Evolutionary conservation across 2,113 vertebrate genomes (phyloP).

Genomic region (Chinchilla lanigera): DNA sequence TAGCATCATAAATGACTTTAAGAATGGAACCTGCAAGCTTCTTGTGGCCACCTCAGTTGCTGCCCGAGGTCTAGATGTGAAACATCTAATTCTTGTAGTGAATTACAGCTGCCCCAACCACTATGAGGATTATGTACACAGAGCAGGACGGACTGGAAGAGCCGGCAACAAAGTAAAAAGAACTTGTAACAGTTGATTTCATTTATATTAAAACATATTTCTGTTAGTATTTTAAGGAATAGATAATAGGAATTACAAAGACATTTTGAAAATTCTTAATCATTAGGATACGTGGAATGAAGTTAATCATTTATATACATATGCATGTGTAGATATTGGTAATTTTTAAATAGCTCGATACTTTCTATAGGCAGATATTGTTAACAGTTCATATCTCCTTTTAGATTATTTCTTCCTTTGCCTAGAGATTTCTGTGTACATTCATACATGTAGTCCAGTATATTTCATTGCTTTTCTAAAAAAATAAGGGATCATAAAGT

Average conservation of each 20-base stretch:
- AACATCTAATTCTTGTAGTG: constrained; percentile 96
- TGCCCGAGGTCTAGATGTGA: constrained; percentile 97
- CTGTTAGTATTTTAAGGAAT: not conserved
- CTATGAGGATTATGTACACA: constrained; percentile 99
- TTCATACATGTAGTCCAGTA: not conserved
- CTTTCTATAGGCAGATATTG: not conserved
- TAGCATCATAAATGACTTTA: constrained; percentile 99
- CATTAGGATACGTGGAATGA: not conserved
- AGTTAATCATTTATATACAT: constrained; percentile 41
- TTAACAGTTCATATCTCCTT: not conserved
- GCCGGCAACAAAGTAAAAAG: constrained; percentile 95
- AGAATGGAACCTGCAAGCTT: constrained; percentile 96
- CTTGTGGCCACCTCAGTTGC: constrained; percentile 98
- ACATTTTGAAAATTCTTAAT: constrained; percentile 33
- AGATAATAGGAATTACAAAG: not conserved
- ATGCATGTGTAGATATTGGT: not conserved
- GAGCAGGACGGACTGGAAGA: constrained; percentile 96
- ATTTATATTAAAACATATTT: not conserved
- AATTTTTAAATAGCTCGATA: not conserved
- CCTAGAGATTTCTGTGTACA: not conserved
- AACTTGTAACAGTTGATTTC: not conserved
- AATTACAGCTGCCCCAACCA: constrained; percentile 99
- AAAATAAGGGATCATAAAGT: constrained; percentile 10
- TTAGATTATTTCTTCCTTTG: not conserved
- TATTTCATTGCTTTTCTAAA: constrained; percentile 6